phyloP scores from a whole-genome alignment of 2,797 vertebrate species.

The Tokudaia tokunoshimensis region DNA sequence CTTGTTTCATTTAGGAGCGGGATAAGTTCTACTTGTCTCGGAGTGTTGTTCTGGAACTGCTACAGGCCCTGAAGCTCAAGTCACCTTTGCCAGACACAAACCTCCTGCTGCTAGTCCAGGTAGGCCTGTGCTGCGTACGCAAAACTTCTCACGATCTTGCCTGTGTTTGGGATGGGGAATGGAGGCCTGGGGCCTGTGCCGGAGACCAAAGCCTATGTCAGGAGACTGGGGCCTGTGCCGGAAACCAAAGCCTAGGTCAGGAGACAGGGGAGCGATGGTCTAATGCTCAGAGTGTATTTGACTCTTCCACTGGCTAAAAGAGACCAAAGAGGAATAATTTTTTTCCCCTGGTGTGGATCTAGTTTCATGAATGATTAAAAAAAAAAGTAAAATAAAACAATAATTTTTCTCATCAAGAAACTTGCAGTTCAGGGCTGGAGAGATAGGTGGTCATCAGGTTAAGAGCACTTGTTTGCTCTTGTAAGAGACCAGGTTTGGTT shows the following conservation, averaged over 20 bases:
- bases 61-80: slow-evolving; percentile 99
- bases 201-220: background rate
- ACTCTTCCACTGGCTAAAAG: background rate
- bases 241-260: background rate
- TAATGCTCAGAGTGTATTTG: background rate
- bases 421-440: background rate
- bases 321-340: background rate
- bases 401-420: background rate
- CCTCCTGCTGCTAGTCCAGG: slow-evolving; percentile 97
- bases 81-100: slow-evolving; percentile 98
- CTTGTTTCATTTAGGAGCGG: slow-evolving; percentile 92
- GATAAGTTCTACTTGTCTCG: slow-evolving; percentile 99
- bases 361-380: slow-evolving; percentile 8
- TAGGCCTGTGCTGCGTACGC: slow-evolving; percentile 82
- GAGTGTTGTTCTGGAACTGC: slow-evolving; percentile 96
- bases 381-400: background rate
- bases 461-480: background rate
- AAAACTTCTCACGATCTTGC: slow-evolving; percentile 41
- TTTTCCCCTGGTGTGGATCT: background rate
- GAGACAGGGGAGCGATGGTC: background rate
- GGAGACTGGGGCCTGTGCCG: background rate
- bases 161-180: background rate
- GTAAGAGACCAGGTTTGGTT: background rate
- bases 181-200: background rate
- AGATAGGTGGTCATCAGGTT: background rate